Conservation (phyloP, 1,140 invertebrate species). For the Bombus picipes region DNA sequence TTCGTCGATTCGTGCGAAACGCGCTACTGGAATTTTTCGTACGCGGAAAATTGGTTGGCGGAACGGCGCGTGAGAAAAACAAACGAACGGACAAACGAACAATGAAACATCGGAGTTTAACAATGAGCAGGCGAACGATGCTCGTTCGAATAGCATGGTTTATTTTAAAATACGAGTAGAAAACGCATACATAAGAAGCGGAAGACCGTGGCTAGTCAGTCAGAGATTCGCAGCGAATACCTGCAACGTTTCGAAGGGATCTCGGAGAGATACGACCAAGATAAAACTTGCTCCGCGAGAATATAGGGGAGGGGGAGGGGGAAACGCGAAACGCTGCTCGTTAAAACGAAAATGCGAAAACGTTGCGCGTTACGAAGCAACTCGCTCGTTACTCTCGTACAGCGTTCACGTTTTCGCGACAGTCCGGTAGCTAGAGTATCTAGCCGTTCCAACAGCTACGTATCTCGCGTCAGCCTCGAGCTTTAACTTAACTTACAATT, state of each 20-base stretch:
- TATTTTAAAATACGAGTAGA: conserved; percentile 82
- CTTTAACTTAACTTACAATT: no score
- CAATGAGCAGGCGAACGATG: not conserved
- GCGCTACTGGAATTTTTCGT: not conserved
- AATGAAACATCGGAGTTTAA: conserved; percentile 4
- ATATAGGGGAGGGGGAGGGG: no score
- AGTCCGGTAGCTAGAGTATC: no score
- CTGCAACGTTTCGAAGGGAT: not conserved
- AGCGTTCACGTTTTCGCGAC: no score
- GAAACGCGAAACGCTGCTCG: not conserved
- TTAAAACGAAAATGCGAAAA: no score
- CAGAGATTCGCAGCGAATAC: conserved; percentile 22
- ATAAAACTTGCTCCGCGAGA: not conserved
- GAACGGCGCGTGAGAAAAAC: not conserved
- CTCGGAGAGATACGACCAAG: not conserved
- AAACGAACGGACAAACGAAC: not conserved
- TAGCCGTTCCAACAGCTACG: no score
- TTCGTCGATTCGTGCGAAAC: not conserved
- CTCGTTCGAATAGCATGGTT: conserved; percentile 67
- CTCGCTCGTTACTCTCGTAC: no score
- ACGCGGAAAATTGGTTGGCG: not conserved
- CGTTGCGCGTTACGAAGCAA: no score
- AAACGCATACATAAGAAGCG: conserved; percentile 80
- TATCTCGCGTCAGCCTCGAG: no score
- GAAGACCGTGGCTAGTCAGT: conserved; percentile 68